Evolutionary conservation across 2,113 vertebrate species (phyloP).

Genomic region (Tragelaphus imberbis): DNA sequence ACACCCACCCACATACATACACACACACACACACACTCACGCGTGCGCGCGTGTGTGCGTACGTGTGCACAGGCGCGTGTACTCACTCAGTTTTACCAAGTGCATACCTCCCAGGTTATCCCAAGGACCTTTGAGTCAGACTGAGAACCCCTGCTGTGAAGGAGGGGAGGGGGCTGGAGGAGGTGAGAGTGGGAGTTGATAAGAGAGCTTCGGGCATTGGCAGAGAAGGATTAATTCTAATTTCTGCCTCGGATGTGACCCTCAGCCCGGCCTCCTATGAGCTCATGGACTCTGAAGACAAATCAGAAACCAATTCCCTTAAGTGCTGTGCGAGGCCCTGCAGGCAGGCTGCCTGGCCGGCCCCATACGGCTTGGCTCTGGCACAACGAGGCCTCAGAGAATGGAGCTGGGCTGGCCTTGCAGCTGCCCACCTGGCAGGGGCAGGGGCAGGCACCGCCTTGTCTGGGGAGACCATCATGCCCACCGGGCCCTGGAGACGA

Average conservation of each 20-base stretch:
- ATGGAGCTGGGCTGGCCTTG: neutral
- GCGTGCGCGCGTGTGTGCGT: no score
- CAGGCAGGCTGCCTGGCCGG: neutral
- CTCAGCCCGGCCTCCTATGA: neutral
- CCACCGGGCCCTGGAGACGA: neutral
- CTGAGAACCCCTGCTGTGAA: neutral
- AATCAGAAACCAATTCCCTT: neutral
- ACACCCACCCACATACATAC: no score
- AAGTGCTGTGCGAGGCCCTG: neutral
- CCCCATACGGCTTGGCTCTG: neutral
- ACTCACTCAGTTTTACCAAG: neutral
- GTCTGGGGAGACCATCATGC: neutral
- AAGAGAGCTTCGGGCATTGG: neutral
- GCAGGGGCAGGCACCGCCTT: neutral
- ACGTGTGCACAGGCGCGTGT: no score
- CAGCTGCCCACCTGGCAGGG: neutral
- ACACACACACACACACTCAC: neutral
- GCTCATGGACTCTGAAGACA: neutral
- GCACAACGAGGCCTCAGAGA: neutral
- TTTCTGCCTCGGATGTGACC: neutral
- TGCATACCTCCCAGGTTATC: neutral
- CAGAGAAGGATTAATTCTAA: neutral
- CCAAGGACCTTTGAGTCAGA: neutral
- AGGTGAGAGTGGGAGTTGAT: fast-evolving
- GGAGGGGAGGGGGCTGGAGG: fast-evolving